Percentiles rank a stretch among this genome's conserved stretches.
Conservation (phyloP, 2,797 vertebrate species). For the Sandelia bainsii region DNA sequence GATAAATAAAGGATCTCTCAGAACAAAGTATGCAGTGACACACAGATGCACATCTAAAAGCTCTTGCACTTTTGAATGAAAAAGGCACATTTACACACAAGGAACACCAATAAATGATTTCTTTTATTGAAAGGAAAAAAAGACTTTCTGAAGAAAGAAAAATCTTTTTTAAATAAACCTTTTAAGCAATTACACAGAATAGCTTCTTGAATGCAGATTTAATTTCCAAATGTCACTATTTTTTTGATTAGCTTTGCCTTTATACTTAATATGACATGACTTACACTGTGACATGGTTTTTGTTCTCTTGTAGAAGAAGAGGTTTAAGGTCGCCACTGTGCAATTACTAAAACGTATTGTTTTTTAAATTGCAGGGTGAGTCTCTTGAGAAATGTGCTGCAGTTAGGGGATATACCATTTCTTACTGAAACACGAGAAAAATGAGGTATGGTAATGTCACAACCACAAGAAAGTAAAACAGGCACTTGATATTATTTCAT, state of each 20-base stretch:
- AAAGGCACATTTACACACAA: slow-evolving; percentile 64
- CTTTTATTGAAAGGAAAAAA: slow-evolving; percentile 69
- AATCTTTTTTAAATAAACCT: slow-evolving; percentile 50
- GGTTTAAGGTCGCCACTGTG: slow-evolving; percentile 35
- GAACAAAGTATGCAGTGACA: slow-evolving; percentile 31
- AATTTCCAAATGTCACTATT: slow-evolving; percentile 31
- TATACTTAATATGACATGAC: slow-evolving; percentile 14
- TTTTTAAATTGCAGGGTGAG: slow-evolving; percentile 14
- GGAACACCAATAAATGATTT: slow-evolving; percentile 63
- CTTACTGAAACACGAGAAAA: slow-evolving; percentile 36
- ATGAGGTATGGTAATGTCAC: slow-evolving; percentile 40
- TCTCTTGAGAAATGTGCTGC: slow-evolving; percentile 11
- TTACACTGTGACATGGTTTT: slow-evolving; percentile 10
- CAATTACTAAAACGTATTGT: slow-evolving; percentile 8
- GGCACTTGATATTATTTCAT: slow-evolving; percentile 31
- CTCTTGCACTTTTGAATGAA: slow-evolving; percentile 39
- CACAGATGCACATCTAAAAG: slow-evolving; percentile 45
- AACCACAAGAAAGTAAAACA: slow-evolving; percentile 30
- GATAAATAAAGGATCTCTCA: slow-evolving; percentile 42
- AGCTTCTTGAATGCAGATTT: slow-evolving; percentile 54
- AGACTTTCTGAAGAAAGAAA: slow-evolving; percentile 33
- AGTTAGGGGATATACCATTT: not conserved
- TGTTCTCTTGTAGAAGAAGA: slow-evolving; percentile 18
- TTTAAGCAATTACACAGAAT: slow-evolving; percentile 53
- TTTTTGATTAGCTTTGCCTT: slow-evolving; percentile 14